These are phyloP conservation scores for Coracopsis vasa DNA, from an alignment of 2,113 vertebrate genomes.

Conservation along the genomic window DNA sequence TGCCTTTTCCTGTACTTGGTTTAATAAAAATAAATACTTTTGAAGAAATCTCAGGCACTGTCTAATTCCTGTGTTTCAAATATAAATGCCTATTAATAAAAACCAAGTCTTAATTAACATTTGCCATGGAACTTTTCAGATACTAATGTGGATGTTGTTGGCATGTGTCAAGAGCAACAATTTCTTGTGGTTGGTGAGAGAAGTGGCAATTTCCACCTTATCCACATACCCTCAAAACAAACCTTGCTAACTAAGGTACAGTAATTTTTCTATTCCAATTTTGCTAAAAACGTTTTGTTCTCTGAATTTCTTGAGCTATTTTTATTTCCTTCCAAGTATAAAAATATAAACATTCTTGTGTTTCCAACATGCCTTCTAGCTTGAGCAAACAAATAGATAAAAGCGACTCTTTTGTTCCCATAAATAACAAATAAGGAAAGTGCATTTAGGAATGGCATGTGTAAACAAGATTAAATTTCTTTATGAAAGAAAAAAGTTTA, in stretches of 20 bases:
- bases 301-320: background rate
- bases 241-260: slow-evolving; percentile 88
- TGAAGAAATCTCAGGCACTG: background rate
- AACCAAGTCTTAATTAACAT: background rate
- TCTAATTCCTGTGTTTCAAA: background rate
- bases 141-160: slow-evolving; percentile 85
- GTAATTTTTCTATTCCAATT: background rate
- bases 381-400: background rate
- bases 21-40: background rate
- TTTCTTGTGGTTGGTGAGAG: slow-evolving; percentile 93
- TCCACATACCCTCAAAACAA: slow-evolving; percentile 87
- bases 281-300: background rate
- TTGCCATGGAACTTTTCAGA: slow-evolving; percentile 76
- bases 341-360: background rate
- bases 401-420: background rate
- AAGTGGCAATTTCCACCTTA: slow-evolving; percentile 90
- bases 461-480: background rate
- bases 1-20: background rate
- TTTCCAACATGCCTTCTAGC: background rate
- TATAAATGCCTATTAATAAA: background rate
- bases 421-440: background rate
- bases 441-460: background rate
- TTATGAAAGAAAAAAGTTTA: background rate
- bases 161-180: slow-evolving; percentile 82
- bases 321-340: background rate